Base-by-base conservation (phyloP, 2,888 invertebrate species). In the Pyrocoelia pectoralis region DNA sequence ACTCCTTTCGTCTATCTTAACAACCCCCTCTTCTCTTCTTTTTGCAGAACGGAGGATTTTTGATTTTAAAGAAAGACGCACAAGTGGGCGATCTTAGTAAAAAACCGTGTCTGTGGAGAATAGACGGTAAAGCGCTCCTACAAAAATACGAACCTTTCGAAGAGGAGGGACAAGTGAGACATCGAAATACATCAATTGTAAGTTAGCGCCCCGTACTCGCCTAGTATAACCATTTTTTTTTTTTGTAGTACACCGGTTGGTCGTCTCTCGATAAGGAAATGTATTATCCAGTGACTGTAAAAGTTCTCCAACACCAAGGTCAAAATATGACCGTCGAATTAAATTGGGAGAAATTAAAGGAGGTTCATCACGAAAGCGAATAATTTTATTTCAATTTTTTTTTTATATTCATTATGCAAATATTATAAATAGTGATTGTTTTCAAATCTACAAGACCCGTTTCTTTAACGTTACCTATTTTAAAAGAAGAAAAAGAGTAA, bases 101-200 rank as follows among this genome's bases (percentile, higher is more conserved):
- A 55, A 79, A 79, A 53, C 80, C 81, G 8, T 77, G 77, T 51
- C 77, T 82, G 46, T 82, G 81, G 81, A 74, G 80, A 68, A 79
- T 82, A 61, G 81, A 82, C 71, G 81, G 83, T 2, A 83, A 83
- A 67, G 80, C 81, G 2, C 72, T 83, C n/a, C 70, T 83, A 9
- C 83, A 83, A 68, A 83, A 83, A 69, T 83, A 80, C 68, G 81
- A 82, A 73, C 79, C 81, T 10, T 81, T 80, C 61, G 76, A 77
- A 52, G 77, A 79, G 40, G 77, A 79, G 14, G 79, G 76, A 1
- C 74, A 75, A 70, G 72, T 79, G 40, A 74, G 74, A 68, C 80
- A 81, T 68, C 77, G 77, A 66, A 82, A 78, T 60, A 81, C 81
- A 8, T 81, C 81, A 29, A 76, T 81, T 68, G 81, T 81, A 76